Conservation (phyloP, 1,140 invertebrate species). For the Drosophila nasuta region DNA sequence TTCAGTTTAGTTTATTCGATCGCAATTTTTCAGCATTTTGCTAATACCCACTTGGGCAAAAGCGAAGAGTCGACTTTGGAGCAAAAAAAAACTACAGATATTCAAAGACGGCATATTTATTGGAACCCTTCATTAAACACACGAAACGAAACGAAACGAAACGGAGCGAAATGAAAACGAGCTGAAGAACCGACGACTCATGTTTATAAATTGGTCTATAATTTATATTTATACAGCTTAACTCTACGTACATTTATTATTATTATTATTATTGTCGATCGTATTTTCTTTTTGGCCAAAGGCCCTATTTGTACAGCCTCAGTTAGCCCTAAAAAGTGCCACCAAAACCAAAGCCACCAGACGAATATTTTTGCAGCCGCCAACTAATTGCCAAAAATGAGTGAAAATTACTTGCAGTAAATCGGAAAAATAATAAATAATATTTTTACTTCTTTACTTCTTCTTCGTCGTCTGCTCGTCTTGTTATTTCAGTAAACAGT, state of each 20-base stretch:
- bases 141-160: conserved; percentile 49
- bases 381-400: conserved; percentile 74
- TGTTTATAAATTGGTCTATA: conserved; percentile 84
- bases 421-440: conserved; percentile 59
- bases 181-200: conserved; percentile 55
- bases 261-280: conserved; percentile 41
- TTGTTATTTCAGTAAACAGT: conserved; percentile 71
- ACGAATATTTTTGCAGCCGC: conserved; percentile 64
- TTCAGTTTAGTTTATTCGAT: conserved; percentile 41
- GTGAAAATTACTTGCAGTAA: conserved; percentile 53
- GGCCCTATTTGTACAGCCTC: conserved; percentile 32
- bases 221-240: conserved; percentile 82
- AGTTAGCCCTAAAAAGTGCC: conserved; percentile 29
- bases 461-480: background rate
- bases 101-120: conserved; percentile 47
- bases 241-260: conserved; percentile 24
- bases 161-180: background rate
- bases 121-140: conserved; percentile 76
- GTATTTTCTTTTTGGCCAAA: conserved; percentile 15
- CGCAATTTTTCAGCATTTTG: conserved; percentile 83
- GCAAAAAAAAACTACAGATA: conserved; percentile 35
- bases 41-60: conserved; percentile 65
- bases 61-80: background rate
- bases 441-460: conserved; percentile 9
- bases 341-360: background rate